Evolutionary conservation across 2,888 invertebrate genomes (phyloP), one percentile per base, ranked within the genome.

Genomic region (Linnaemya tessellans): DNA sequence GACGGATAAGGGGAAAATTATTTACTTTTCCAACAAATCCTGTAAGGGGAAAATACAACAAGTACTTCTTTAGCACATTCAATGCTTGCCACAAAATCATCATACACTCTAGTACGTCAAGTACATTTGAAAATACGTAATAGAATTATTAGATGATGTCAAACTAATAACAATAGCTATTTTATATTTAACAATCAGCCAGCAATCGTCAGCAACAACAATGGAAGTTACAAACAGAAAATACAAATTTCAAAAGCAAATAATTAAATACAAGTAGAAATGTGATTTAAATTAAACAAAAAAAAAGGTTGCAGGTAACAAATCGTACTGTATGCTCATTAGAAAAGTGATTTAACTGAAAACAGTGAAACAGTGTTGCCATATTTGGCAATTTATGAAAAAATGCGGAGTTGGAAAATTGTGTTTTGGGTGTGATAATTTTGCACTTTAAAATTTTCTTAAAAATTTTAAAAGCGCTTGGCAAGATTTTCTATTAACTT

Each of bases 71-170:
- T 11, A 13, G 1, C 20, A 7, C 20, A 10, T 54, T 54, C 10
- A 54, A 22, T 54, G 11, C 20, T 11, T 1, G 10, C 18, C 22
- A 10, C 22, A 22, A 54, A 20, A 22, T 22, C 46, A n/a, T n/a
- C n/a, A n/a, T n/a, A n/a, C 15, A n/a, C 22, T 11, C 30, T 2
- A 30, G 30, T 51, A 51, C 20, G 51, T 58, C 58, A 30, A 58
- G 25, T 65, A 10, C 15, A 25, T 15, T 15, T n/a, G 0, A n/a
- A 46, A 46, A 46, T 46, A 11, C 4, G 1, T n/a, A 46, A 15
- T 43, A 22, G 38, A 73, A 38, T 46, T 62, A 25, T 41, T 62
- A 62, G 51, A 74, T 74, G 74, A 67, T 46, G 67, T 67, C 77
- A 67, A 67, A 67, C 43, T 46, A 43, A 4, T 22, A 79, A 62